A percentile compares a stretch with the other conserved stretches of the same genome.
Evolutionary conservation across 2,797 vertebrate genomes (phyloP).

Genomic region (Sebastes umbrosus): DNA sequence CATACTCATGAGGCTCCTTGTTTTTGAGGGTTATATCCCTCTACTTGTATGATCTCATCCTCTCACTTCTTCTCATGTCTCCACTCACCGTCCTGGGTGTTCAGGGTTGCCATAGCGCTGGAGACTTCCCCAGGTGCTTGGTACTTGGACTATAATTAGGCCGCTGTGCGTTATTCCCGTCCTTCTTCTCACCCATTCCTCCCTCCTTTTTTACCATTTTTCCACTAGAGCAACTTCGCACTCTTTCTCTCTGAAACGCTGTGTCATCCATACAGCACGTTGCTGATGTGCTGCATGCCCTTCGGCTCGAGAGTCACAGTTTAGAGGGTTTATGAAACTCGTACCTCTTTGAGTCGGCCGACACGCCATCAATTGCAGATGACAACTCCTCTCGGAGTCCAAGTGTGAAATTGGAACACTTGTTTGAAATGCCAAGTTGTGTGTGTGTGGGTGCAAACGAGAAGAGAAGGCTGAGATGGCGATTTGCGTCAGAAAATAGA

Average conservation of each 20-base stretch:
- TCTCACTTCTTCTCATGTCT: not conserved
- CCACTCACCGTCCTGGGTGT: constrained; percentile 30
- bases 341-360: not conserved
- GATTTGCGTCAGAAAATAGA: constrained; percentile 31
- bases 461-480: not conserved
- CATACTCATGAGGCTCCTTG: constrained; percentile 25
- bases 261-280: not conserved
- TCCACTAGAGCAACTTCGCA: not conserved
- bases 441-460: not conserved
- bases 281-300: not conserved
- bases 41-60: constrained; percentile 45
- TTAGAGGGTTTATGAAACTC: constrained; percentile 40
- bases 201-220: not conserved
- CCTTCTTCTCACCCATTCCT: not conserved
- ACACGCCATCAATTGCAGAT: constrained; percentile 37
- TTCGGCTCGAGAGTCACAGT: constrained; percentile 24
- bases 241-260: not conserved
- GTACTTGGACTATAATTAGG: constrained; percentile 67
- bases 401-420: constrained; percentile 61
- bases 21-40: constrained; percentile 26
- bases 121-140: constrained; percentile 52
- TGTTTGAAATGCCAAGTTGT: constrained; percentile 54
- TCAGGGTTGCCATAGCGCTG: constrained; percentile 59
- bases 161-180: constrained; percentile 28
- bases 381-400: constrained; percentile 34